These are phyloP conservation scores for Pseudococcus viburni DNA, from an alignment of 2,888 invertebrate species.

Conservation along the genomic window DNA sequence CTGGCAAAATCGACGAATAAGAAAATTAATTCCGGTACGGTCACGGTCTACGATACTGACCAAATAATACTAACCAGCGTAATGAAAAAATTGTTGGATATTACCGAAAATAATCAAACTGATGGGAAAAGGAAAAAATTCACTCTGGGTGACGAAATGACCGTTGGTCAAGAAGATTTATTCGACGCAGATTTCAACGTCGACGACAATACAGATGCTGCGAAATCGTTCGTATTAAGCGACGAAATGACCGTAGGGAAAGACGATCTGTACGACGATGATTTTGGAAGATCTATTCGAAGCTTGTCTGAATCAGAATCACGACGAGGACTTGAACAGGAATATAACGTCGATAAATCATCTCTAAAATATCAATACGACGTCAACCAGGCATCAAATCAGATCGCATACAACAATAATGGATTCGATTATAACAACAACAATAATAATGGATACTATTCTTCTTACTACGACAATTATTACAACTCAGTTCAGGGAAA, in stretches of 20 bases:
- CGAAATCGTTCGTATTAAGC: conserved; percentile 20
- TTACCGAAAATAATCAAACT: background rate
- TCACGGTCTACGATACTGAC: background rate
- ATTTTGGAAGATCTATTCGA: background rate
- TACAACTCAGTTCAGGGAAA: background rate
- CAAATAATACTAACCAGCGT: conserved; percentile 16
- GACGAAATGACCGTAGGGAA: conserved; percentile 17
- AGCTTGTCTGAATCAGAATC: background rate
- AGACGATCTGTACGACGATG: conserved; percentile 11
- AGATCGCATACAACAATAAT: background rate
- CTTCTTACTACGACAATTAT: conserved; percentile 1
- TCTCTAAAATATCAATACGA: background rate
- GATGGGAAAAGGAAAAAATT: background rate
- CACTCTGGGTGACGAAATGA: background rate
- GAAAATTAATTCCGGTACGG: background rate
- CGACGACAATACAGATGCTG: too few species aligned
- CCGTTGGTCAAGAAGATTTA: background rate
- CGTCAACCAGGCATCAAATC: background rate
- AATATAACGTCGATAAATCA: background rate
- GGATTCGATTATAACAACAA: background rate
- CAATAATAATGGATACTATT: background rate
- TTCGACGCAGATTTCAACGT: conserved; percentile 6
- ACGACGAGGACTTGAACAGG: background rate
- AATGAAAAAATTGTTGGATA: background rate
- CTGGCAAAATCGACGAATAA: background rate